Evolutionary conservation across 2,888 invertebrate species (phyloP), one percentile per base, ranked within the genome.

Genomic region (Cerastoderma edule): DNA sequence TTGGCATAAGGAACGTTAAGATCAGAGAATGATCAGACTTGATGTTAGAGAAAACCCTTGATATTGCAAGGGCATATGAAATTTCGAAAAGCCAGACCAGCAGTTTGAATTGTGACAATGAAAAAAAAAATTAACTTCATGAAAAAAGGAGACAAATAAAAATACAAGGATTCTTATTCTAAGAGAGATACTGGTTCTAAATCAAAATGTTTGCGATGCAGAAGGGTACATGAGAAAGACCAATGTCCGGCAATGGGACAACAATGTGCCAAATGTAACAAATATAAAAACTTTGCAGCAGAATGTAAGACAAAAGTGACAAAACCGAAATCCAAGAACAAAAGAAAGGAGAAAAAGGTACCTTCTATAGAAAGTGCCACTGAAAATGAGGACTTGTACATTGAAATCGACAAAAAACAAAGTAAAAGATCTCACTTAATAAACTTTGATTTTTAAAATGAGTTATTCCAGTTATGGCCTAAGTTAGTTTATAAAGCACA

Each of bases 11-110:
- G 8, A 39, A 24, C 24, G 16, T 13, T 8, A 63, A 63, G 24
- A 19, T 63, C 35, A 6, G 63, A 10, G 63, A 63, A 3, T 39
- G 39, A 39, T 63, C 63, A 24, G 63, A 39, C 8, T 39, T 63
- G 22, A 63, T 22, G 2, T 27, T 63, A 2, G 63, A 39, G 27
- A 63, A 39, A 5, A 22, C 24, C 2, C 2, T 63, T 27, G 39
- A 63, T 2, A 63, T 22, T 22, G 63, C 63, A 1, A 35, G 44
- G 24, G 27, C 60, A 19, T 22, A 60, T 60, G 60, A 60, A 60
- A 8, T 60, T 4, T 60, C 60, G 19, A 19, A 60, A 32, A 3
- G 2, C 2, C 60, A 60, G n/a, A 24, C 19, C 19, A 60, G 5
- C 8, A 22, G 4, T 22, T 32, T 60, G 60, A 33, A 60, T 19